Conservation (phyloP, 2,888 invertebrate species). For the Linyphia triangularis region DNA sequence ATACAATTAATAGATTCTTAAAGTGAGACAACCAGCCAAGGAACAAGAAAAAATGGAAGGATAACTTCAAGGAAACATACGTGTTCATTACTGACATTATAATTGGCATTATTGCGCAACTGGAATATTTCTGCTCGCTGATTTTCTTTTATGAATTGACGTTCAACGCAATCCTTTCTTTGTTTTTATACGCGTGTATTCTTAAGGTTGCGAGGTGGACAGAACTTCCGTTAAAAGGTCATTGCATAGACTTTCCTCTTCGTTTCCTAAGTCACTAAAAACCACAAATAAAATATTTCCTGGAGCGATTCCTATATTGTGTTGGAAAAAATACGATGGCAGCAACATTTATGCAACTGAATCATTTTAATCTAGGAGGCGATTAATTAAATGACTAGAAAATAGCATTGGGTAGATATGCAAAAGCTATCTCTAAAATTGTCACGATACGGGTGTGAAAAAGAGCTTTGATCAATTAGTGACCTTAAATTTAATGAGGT, state of each 20-base stretch:
- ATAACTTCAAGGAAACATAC: neutral
- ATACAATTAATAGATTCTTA: too few species aligned
- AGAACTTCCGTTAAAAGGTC: neutral
- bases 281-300: too few species aligned
- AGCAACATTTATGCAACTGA: too few species aligned
- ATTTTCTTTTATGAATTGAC: neutral
- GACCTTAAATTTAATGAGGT: neutral
- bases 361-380: too few species aligned
- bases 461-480: neutral
- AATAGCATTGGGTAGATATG: too few species aligned
- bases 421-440: neutral
- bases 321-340: too few species aligned
- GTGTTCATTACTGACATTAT: neutral
- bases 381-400: too few species aligned
- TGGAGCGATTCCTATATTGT: too few species aligned
- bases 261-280: neutral
- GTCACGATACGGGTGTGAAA: neutral
- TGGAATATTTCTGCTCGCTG: neutral
- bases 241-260: neutral
- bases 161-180: neutral
- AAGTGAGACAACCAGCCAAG: too few species aligned
- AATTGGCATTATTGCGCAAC: neutral
- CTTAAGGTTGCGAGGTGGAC: neutral
- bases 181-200: neutral
- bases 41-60: neutral